phyloP scores from a whole-genome alignment of 23 tunicate genomes.

The Aplidium turbinatum region DNA sequence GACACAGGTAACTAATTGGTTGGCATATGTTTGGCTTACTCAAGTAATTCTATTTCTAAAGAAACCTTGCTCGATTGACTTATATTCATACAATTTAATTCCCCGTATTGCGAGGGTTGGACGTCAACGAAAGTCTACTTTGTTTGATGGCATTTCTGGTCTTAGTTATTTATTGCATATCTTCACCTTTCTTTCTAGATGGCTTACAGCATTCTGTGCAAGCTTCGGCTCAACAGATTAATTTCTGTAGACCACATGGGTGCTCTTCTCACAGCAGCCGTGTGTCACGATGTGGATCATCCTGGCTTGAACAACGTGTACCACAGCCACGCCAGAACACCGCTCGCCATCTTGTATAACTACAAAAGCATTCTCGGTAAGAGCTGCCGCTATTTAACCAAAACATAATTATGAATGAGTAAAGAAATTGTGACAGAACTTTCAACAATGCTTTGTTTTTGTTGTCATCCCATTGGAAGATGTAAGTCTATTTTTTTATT shows the following conservation, averaged over 20 bases:
- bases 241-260: constrained; percentile 75
- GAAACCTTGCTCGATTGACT: too few relatives aligned
- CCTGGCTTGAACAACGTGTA: constrained; percentile 93
- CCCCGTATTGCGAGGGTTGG: too few relatives aligned
- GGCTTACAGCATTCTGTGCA: constrained; percentile 89
- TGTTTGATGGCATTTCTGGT: not conserved
- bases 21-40: too few relatives aligned
- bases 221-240: constrained; percentile 44
- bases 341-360: constrained; percentile 87
- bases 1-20: constrained; percentile 61
- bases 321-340: constrained; percentile 78
- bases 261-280: constrained; percentile 77
- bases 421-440: too few relatives aligned
- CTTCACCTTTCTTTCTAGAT: constrained; percentile 48
- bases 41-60: too few relatives aligned
- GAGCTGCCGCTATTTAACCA: not conserved
- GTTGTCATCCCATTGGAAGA: too few relatives aligned
- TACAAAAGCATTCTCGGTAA: constrained; percentile 86
- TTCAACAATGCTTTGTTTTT: too few relatives aligned
- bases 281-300: constrained; percentile 95
- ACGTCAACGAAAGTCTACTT: too few relatives aligned
- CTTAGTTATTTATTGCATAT: not conserved
- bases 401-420: too few relatives aligned
- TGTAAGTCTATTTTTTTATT: too few relatives aligned
- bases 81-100: too few relatives aligned